Percentiles rank a stretch among this genome's conserved stretches.
Evolutionary conservation across 2,888 invertebrate species (phyloP).

Genomic region (Nebria salina): DNA sequence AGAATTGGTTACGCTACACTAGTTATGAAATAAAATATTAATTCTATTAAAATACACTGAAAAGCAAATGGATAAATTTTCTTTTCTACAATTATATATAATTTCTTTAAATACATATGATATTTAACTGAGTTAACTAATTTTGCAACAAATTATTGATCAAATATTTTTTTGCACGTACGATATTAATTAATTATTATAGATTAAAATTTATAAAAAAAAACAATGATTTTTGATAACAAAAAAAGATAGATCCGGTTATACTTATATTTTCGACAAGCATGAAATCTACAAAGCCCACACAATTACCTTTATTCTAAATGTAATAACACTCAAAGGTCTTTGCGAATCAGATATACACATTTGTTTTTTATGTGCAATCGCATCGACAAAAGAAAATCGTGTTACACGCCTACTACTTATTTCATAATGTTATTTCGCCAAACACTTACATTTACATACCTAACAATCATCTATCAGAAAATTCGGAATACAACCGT

Average conservation of each 20-base stretch:
- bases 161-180: too few species aligned
- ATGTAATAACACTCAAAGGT: not conserved
- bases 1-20: too few species aligned
- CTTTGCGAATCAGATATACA: not conserved
- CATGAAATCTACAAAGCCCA: not conserved
- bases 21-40: not conserved
- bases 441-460: not conserved
- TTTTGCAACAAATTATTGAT: too few species aligned
- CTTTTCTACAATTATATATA: too few species aligned
- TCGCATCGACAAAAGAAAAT: constrained; percentile 13
- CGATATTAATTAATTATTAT: not conserved
- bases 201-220: not conserved
- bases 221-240: not conserved
- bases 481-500: too few species aligned
- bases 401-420: constrained; percentile 15
- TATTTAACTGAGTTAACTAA: too few species aligned
- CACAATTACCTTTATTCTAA: not conserved
- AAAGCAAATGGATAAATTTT: not conserved
- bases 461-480: too few species aligned
- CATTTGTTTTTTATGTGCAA: constrained; percentile 9
- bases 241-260: not conserved
- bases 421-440: constrained; percentile 10
- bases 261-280: not conserved
- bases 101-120: too few species aligned
- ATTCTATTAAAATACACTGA: not conserved